phyloP scores from a whole-genome alignment of 2,113 vertebrate species.

The Anarhynchus alexandrinus region DNA sequence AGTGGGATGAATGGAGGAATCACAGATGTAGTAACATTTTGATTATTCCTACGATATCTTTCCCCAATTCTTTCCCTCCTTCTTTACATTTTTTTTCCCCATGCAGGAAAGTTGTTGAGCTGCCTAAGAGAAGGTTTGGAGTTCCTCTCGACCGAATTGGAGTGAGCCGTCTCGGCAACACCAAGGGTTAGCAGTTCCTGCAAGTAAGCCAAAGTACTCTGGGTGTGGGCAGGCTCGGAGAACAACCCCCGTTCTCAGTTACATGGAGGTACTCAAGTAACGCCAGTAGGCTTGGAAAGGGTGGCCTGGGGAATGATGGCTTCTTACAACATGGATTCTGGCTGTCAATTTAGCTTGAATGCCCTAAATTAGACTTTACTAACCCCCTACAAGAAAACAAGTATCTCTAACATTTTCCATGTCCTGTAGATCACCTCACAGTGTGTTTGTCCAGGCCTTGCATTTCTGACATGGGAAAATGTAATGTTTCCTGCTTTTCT shows the following conservation, averaged over 20 bases:
- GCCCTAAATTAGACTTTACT: background rate
- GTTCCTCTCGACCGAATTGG: slow-evolving; percentile 88
- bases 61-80: background rate
- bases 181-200: slow-evolving; percentile 75
- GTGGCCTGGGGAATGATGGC: background rate
- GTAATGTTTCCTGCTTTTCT: background rate
- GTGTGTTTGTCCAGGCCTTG: background rate
- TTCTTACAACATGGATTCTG: background rate
- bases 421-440: background rate
- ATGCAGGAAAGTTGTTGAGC: slow-evolving; percentile 78
- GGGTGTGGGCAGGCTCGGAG: background rate
- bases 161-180: slow-evolving; percentile 74
- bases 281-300: background rate
- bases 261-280: background rate
- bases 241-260: background rate
- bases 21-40: background rate
- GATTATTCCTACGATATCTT: background rate
- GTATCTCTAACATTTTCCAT: background rate
- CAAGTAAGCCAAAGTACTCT: slow-evolving; percentile 31
- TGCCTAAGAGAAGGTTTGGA: slow-evolving; percentile 77
- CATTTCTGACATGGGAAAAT: background rate
- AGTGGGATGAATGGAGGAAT: background rate
- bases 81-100: background rate
- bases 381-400: background rate
- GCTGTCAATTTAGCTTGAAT: background rate